Percentiles rank a stretch among this genome's conserved stretches.
phyloP scores from a whole-genome alignment of 1,140 invertebrate species.

The Propsilocerus akamusi region DNA sequence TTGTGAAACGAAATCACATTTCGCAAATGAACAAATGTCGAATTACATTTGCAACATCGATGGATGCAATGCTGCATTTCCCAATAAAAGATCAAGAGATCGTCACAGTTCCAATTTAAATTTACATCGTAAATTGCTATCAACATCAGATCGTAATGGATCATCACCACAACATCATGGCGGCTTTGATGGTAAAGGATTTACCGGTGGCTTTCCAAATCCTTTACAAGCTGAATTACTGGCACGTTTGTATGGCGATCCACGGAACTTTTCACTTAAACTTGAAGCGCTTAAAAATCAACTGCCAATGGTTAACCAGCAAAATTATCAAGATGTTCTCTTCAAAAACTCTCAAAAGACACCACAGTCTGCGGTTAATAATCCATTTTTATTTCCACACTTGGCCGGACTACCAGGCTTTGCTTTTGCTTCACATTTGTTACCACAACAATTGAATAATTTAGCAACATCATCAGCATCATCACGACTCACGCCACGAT shows the following conservation, averaged over 20 bases:
- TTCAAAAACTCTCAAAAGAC: too few species aligned
- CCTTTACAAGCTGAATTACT: constrained; percentile 60
- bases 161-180: constrained; percentile 25
- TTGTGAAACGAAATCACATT: constrained; percentile 89
- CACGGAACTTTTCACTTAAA: constrained; percentile 27
- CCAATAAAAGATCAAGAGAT: constrained; percentile 84
- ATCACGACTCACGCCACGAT: constrained; percentile 19
- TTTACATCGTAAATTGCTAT: constrained; percentile 72
- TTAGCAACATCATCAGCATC: constrained; percentile 20
- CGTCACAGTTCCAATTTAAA: constrained; percentile 84
- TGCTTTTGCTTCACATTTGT: constrained; percentile 17
- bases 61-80: constrained; percentile 90
- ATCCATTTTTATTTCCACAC: constrained; percentile 28
- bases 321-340: constrained; percentile 22
- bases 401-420: constrained; percentile 26
- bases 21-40: constrained; percentile 90
- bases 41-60: constrained; percentile 91
- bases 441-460: constrained; percentile 14
- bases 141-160: constrained; percentile 45
- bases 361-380: constrained; percentile 19
- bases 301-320: constrained; percentile 10
- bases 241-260: constrained; percentile 61
- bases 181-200: constrained; percentile 23
- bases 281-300: constrained; percentile 33
- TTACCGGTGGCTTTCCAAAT: constrained; percentile 16